phyloP scores from a whole-genome alignment of 2,888 invertebrate species.

The Piscicola geometra region DNA sequence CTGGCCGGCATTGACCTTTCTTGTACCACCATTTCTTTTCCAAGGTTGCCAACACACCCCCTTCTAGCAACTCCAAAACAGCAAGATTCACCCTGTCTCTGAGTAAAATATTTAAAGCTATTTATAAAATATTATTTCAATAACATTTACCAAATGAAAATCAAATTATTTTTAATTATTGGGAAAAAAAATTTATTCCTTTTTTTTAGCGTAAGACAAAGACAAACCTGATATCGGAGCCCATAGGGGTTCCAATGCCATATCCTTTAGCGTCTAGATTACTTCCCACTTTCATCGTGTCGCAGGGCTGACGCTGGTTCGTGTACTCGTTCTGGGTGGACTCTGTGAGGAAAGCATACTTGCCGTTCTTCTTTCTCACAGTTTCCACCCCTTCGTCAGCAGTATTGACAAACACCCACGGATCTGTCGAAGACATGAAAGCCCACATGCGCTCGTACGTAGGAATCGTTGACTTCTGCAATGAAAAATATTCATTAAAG shows the following conservation, averaged over 20 bases:
- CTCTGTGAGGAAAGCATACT: slow-evolving; percentile 61
- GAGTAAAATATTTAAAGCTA: too few relatives aligned
- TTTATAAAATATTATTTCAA: too few relatives aligned
- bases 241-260: slow-evolving; percentile 85
- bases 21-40: slow-evolving; percentile 96
- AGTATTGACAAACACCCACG: slow-evolving; percentile 70
- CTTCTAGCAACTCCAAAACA: slow-evolving; percentile 80
- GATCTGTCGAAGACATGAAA: slow-evolving; percentile 78
- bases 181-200: too few relatives aligned
- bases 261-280: slow-evolving; percentile 77
- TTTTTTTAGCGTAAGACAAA: not conserved
- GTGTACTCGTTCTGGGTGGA: slow-evolving; percentile 69
- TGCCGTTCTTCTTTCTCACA: slow-evolving; percentile 65
- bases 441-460: slow-evolving; percentile 88
- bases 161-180: slow-evolving; percentile 58
- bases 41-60: slow-evolving; percentile 81
- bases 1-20: slow-evolving; percentile 53
- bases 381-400: slow-evolving; percentile 76
- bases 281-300: slow-evolving; percentile 65
- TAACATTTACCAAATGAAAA: too few relatives aligned
- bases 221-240: slow-evolving; percentile 76
- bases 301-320: slow-evolving; percentile 73
- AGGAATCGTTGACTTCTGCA: slow-evolving; percentile 75
- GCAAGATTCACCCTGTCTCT: slow-evolving; percentile 90
- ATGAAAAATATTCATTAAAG: not conserved